These are phyloP conservation scores for Microdon myrmicae DNA, from an alignment of 2,888 invertebrate species.

Conservation along the genomic window DNA sequence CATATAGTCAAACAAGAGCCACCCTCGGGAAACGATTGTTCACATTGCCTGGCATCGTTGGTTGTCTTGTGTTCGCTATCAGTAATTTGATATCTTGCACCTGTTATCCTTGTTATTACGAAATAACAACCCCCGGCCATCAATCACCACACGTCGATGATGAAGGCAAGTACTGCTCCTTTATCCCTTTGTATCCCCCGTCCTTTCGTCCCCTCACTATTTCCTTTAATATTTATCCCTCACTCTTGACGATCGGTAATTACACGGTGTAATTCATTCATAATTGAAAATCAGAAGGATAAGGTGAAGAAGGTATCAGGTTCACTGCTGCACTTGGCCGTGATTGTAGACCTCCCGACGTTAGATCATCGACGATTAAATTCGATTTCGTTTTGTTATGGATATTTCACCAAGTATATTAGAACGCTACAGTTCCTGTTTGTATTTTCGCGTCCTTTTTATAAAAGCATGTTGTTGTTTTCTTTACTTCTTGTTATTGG, in stretches of 20 bases:
- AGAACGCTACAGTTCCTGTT: no score
- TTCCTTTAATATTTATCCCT: not conserved
- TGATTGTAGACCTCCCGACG: slow-evolving; percentile 35
- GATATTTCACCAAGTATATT: no score
- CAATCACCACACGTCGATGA: slow-evolving; percentile 37
- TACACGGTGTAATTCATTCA: slow-evolving; percentile 50
- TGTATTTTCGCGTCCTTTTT: no score
- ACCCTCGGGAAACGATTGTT: slow-evolving; percentile 45
- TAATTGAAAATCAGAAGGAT: slow-evolving; percentile 48
- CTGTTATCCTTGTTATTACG: slow-evolving; percentile 50
- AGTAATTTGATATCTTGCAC: slow-evolving; percentile 48
- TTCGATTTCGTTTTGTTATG: slow-evolving; percentile 22
- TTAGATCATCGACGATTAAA: slow-evolving; percentile 51
- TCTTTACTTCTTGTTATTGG: slow-evolving; percentile 13
- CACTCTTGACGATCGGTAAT: slow-evolving; percentile 32
- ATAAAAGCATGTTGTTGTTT: no score
- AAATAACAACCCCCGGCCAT: slow-evolving; percentile 49
- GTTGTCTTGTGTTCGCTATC: slow-evolving; percentile 16
- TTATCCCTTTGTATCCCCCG: no score
- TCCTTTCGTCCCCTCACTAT: not conserved
- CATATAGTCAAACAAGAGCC: slow-evolving; percentile 44
- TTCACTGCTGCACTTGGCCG: slow-evolving; percentile 7
- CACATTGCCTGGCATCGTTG: slow-evolving; percentile 40
- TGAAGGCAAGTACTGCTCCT: no score
- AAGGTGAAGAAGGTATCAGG: slow-evolving; percentile 39